Evolutionary conservation across 2,797 vertebrate genomes (phyloP).

Genomic region (Periophthalmus magnuspinnatus): DNA sequence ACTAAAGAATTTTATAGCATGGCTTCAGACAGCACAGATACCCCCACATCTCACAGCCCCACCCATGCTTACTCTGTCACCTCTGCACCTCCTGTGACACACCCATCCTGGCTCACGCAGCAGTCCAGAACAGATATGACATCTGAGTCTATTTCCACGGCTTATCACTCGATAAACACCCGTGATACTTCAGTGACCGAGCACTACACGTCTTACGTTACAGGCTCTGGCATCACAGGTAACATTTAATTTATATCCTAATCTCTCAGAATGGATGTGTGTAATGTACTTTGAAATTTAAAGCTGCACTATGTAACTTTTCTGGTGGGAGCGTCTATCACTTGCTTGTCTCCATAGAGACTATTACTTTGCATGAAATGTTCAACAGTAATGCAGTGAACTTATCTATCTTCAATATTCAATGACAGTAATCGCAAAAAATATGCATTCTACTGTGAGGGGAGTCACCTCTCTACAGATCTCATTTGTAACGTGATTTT

Average conservation of each 20-base stretch:
- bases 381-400: no score
- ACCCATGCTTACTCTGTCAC: constrained; percentile 57
- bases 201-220: constrained; percentile 73
- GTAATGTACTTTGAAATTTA: no score
- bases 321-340: no score
- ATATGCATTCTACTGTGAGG: no score
- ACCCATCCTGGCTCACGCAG: constrained; percentile 62
- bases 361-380: no score
- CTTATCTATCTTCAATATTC: no score
- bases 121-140: constrained; percentile 58
- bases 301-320: no score
- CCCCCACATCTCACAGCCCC: constrained; percentile 19
- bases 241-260: constrained; percentile 18
- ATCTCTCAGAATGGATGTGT: no score
- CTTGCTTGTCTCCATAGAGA: no score
- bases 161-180: constrained; percentile 64
- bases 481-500: no score
- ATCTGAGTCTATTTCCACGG: constrained; percentile 67
- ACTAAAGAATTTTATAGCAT: constrained; percentile 13
- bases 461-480: no score
- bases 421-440: no score
- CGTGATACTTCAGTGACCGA: constrained; percentile 47
- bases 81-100: constrained; percentile 39
- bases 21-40: constrained; percentile 15
- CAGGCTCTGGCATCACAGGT: constrained; percentile 82